Percentiles rank a stretch among this genome's conserved stretches.
Conservation (phyloP, 2,113 vertebrate genomes). For the Halcyon senegalensis region DNA sequence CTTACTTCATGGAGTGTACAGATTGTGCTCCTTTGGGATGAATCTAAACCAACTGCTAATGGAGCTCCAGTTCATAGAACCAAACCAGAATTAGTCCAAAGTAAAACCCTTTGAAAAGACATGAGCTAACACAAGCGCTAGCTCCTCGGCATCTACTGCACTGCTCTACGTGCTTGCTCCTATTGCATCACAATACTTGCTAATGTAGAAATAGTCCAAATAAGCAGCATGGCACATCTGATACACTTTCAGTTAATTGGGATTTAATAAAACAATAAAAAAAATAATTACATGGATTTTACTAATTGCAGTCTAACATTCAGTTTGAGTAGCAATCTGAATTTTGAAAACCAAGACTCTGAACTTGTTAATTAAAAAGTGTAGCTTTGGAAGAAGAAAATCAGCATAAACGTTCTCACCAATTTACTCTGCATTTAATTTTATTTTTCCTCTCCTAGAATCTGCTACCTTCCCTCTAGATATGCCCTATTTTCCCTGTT, state of each 20-base stretch:
- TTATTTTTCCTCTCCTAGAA: background rate
- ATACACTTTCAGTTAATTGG: background rate
- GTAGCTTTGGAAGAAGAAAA: background rate
- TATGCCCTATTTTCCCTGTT: background rate
- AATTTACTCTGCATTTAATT: background rate
- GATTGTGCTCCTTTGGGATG: background rate
- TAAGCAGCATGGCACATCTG: background rate
- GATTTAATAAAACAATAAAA: background rate
- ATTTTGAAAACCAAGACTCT: background rate
- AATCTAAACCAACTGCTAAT: background rate
- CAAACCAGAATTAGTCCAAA: background rate
- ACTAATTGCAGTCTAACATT: background rate
- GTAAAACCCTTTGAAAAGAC: background rate
- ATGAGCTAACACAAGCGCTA: background rate
- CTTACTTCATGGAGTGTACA: background rate
- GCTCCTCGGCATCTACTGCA: background rate
- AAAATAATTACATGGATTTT: background rate
- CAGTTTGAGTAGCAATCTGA: background rate
- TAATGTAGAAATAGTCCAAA: background rate
- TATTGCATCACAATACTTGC: background rate
- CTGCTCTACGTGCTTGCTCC: background rate
- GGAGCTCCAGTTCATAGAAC: background rate
- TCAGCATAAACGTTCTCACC: background rate
- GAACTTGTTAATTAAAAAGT: background rate
- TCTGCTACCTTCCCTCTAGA: background rate